Conservation (phyloP, 1,140 invertebrate species). For the Zaprionus vittiger region DNA sequence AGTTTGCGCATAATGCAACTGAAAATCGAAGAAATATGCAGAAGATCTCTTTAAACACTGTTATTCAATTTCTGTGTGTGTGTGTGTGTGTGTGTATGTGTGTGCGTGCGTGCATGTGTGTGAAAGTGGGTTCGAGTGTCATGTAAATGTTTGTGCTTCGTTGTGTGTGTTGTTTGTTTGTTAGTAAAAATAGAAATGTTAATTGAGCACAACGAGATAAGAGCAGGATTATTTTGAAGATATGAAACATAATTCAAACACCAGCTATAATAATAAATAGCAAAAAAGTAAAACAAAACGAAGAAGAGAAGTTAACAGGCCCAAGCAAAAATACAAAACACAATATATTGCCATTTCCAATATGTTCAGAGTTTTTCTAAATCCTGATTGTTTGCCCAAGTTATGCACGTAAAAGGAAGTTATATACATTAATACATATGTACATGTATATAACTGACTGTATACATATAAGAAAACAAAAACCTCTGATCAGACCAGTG, state of each 20-base stretch:
- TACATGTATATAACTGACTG: neutral
- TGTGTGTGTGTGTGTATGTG: conserved; percentile 14
- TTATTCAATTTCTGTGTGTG: conserved; percentile 5
- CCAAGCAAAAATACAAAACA: conserved; percentile 1
- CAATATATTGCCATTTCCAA: conserved; percentile 34
- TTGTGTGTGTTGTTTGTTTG: conserved; percentile 16
- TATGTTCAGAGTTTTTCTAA: neutral
- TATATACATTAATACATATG: neutral
- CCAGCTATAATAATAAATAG: conserved; percentile 34
- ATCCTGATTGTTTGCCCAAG: neutral
- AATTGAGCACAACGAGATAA: conserved; percentile 44
- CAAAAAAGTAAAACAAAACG: neutral
- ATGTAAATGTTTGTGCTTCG: conserved; percentile 6
- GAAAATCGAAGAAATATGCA: neutral
- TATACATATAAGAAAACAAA: neutral
- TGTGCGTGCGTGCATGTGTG: neutral
- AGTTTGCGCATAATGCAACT: neutral
- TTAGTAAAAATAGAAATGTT: conserved; percentile 23
- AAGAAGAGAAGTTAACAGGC: neutral
- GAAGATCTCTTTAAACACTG: neutral
- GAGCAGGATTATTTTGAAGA: conserved; percentile 20
- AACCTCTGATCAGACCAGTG: conserved; percentile 2
- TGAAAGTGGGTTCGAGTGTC: neutral
- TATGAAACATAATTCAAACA: conserved; percentile 37
- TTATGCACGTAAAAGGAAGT: conserved; percentile 1